Evolutionary conservation across 1,140 invertebrate genomes (phyloP).

Genomic region (Octopus sinensis): DNA sequence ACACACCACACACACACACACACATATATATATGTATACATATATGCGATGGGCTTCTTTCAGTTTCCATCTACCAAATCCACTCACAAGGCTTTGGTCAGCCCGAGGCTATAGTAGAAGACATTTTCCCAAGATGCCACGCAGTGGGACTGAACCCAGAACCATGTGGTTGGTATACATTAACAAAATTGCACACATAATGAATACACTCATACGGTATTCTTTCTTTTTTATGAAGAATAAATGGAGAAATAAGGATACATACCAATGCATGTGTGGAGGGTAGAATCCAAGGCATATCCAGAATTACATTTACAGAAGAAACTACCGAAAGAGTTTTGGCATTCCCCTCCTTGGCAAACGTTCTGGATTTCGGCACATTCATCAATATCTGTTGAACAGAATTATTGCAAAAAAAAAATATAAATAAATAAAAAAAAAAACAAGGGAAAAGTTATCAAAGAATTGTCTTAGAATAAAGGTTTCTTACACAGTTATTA

Average conservation of each 20-base stretch:
- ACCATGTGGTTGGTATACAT: too few relatives aligned
- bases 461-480: too few relatives aligned
- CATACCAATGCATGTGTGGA: slow-evolving; percentile 73
- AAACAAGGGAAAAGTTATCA: too few relatives aligned
- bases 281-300: slow-evolving; percentile 67
- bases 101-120: too few relatives aligned
- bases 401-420: neutral
- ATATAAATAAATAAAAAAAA: neutral
- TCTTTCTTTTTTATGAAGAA: too few relatives aligned
- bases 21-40: neutral
- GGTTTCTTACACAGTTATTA: too few relatives aligned
- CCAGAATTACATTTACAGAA: slow-evolving; percentile 77
- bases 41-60: neutral
- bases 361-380: slow-evolving; percentile 72
- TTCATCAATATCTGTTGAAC: slow-evolving; percentile 65
- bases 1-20: neutral
- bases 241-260: slow-evolving; percentile 8
- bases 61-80: neutral
- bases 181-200: too few relatives aligned
- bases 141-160: too few relatives aligned
- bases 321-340: slow-evolving; percentile 83
- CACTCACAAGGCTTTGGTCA: too few relatives aligned
- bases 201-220: too few relatives aligned
- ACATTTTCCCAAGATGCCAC: too few relatives aligned
- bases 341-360: slow-evolving; percentile 83